Evolutionary conservation across 2,797 vertebrate genomes (phyloP).

Genomic region (Gephyroberyx darwinii): DNA sequence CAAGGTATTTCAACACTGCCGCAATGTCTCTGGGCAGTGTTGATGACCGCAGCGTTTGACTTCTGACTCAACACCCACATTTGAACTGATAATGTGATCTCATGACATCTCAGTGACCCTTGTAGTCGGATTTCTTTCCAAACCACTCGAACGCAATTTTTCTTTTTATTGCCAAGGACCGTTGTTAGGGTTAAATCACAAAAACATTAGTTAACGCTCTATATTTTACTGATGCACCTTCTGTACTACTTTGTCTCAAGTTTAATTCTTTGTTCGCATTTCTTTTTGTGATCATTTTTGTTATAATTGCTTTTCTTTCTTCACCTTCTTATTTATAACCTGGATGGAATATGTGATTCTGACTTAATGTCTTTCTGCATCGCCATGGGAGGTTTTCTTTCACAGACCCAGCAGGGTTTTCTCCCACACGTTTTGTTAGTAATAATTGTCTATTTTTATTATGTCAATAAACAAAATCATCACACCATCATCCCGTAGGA

Average conservation of each 20-base stretch:
- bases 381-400: background rate
- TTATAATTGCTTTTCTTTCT: too few species aligned
- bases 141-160: too few species aligned
- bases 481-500: background rate
- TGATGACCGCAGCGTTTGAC: slow-evolving; percentile 19
- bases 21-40: slow-evolving; percentile 10
- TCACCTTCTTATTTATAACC: background rate
- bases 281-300: too few species aligned
- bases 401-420: background rate
- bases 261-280: too few species aligned
- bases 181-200: too few species aligned
- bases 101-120: slow-evolving; percentile 10
- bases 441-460: too few species aligned
- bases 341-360: background rate
- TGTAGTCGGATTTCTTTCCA: background rate
- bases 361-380: too few species aligned
- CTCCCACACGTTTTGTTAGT: background rate
- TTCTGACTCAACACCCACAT: slow-evolving; percentile 14
- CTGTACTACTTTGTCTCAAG: too few species aligned
- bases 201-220: too few species aligned
- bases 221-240: too few species aligned
- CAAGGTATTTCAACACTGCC: slow-evolving; percentile 26
- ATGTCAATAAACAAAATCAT: background rate
- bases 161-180: too few species aligned
- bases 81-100: slow-evolving; percentile 16